These are phyloP conservation scores for Indri indri DNA, from an alignment of 2,113 vertebrate genomes.

Conservation along the genomic window DNA sequence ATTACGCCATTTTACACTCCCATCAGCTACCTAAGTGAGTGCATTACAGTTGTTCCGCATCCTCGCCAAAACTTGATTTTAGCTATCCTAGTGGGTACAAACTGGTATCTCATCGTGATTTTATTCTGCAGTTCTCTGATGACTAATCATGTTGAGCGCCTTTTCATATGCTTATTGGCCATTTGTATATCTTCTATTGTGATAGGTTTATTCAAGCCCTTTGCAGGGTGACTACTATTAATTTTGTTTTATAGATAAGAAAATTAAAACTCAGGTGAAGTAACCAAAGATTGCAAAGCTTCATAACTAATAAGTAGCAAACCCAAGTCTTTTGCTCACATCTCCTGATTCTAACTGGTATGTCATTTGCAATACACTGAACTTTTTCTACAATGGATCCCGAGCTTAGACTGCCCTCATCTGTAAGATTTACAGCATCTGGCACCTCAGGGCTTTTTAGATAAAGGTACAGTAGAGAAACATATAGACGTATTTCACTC, in stretches of 20 bases:
- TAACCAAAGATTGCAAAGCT: neutral
- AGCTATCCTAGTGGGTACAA: fast-evolving
- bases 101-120: neutral
- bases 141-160: neutral
- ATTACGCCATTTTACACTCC: neutral
- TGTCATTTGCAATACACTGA: neutral
- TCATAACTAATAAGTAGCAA: neutral
- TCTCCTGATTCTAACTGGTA: neutral
- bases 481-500: neutral
- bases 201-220: neutral
- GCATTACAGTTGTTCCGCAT: neutral
- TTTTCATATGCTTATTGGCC: neutral
- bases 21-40: neutral
- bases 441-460: neutral
- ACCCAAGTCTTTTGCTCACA: neutral
- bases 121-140: neutral
- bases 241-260: neutral
- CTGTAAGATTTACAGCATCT: neutral
- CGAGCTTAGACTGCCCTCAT: neutral
- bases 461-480: neutral
- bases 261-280: neutral
- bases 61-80: neutral
- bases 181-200: neutral
- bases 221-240: neutral
- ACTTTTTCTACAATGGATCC: neutral